Conservation (phyloP, 1,140 invertebrate species). For the Leptestheria dahalacensis region DNA sequence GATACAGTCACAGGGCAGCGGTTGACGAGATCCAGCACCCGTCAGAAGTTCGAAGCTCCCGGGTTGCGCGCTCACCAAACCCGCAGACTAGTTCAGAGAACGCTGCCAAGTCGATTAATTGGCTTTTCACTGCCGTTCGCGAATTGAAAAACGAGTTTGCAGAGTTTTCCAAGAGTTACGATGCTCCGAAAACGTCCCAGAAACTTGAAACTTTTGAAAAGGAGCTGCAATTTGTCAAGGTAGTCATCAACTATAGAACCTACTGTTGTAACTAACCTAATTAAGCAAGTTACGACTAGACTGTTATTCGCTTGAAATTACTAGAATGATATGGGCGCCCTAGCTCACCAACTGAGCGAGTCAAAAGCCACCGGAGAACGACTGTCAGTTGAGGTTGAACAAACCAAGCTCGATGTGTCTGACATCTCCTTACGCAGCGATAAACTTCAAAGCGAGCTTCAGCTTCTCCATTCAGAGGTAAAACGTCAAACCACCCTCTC, state of each 20-base stretch:
- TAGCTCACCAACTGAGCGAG: background rate
- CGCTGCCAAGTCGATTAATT: background rate
- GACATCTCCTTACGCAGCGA: background rate
- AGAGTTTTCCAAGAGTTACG: background rate
- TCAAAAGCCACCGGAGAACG: background rate
- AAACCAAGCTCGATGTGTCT: background rate
- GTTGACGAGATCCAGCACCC: no score
- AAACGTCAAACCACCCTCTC: no score
- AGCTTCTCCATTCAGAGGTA: background rate
- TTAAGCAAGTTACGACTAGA: no score
- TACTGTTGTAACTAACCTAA: no score
- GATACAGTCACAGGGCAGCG: no score
- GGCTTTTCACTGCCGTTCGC: background rate
- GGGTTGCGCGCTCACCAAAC: background rate
- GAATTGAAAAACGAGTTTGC: background rate
- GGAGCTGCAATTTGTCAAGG: background rate
- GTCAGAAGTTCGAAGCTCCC: background rate
- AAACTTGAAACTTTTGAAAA: background rate
- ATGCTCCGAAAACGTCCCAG: background rate
- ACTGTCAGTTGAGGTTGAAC: no score
- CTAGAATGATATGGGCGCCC: background rate
- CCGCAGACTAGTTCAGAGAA: background rate
- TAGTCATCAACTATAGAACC: background rate
- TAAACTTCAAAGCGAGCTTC: background rate
- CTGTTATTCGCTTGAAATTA: no score